Conservation (phyloP, 2,113 vertebrate species). For the Podiceps cristatus region DNA sequence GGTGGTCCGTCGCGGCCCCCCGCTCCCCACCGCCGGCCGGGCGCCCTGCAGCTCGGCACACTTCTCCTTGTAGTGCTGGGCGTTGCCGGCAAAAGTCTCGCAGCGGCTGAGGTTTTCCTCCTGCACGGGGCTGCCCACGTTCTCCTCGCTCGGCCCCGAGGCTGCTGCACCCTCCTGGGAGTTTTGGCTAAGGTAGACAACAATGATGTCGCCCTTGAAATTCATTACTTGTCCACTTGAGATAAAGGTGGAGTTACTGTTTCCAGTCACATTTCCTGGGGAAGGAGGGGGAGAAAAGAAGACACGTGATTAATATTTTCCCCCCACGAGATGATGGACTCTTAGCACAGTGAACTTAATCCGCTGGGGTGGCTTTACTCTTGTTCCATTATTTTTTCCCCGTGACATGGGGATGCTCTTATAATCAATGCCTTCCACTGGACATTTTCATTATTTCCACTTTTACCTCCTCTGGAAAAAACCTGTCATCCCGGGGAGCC, state of each 20-base stretch:
- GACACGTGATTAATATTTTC: slow-evolving; percentile 24
- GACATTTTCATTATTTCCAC: slow-evolving; percentile 20
- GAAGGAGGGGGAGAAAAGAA: slow-evolving; percentile 4
- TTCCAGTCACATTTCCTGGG: slow-evolving; percentile 92
- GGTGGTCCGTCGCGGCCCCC: neutral
- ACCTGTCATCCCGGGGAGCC: neutral
- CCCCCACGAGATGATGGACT: neutral
- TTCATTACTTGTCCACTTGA: slow-evolving; percentile 99
- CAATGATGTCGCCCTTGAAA: slow-evolving; percentile 95
- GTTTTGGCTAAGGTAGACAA: slow-evolving; percentile 92
- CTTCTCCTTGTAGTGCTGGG: slow-evolving; percentile 72
- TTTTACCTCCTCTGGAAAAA: neutral
- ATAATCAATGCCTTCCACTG: slow-evolving; percentile 30
- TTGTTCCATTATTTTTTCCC: slow-evolving; percentile 4
- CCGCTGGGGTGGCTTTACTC: neutral
- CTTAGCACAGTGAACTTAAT: neutral
- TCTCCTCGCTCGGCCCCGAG: slow-evolving; percentile 70
- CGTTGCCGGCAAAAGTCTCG: slow-evolving; percentile 78
- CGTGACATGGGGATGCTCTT: neutral
- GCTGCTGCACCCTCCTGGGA: slow-evolving; percentile 78
- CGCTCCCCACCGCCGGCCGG: neutral
- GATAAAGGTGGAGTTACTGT: slow-evolving; percentile 96
- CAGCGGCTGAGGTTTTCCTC: slow-evolving; percentile 85
- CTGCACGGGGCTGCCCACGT: slow-evolving; percentile 87
- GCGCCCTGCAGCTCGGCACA: slow-evolving; percentile 50